phyloP scores from a whole-genome alignment of 2,797 vertebrate species.

The Pangasius macronema region DNA sequence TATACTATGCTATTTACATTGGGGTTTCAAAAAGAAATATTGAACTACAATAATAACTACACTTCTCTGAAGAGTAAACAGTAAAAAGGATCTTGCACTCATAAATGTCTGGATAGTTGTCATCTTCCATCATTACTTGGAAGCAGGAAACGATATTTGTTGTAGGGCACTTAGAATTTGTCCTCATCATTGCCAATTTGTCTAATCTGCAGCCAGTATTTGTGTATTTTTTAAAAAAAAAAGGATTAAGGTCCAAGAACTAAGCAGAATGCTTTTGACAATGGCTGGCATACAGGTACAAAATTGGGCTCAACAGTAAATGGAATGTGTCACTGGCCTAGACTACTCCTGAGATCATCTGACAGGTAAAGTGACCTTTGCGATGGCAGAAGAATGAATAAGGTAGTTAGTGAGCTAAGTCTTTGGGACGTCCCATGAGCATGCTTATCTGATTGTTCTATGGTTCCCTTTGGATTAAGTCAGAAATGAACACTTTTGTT shows the following conservation, averaged over 20 bases:
- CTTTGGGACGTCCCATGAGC: constrained; percentile 34
- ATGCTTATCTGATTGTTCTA: constrained; percentile 37
- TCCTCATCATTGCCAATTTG: constrained; percentile 28
- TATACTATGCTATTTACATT: neutral
- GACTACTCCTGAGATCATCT: constrained; percentile 36
- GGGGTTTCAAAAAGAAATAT: neutral
- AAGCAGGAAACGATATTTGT: constrained; percentile 10
- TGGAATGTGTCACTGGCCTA: constrained; percentile 52
- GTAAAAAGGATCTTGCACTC: neutral
- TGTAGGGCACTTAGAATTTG: neutral
- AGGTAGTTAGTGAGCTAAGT: constrained; percentile 22
- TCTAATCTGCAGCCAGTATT: constrained; percentile 26
- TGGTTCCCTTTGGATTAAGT: constrained; percentile 15
- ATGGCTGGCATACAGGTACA: neutral
- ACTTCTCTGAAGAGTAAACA: neutral
- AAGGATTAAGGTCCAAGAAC: constrained; percentile 39
- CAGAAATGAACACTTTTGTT: neutral
- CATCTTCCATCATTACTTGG: neutral
- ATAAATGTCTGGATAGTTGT: neutral
- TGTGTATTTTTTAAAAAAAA: constrained; percentile 27
- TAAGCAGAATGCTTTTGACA: constrained; percentile 15
- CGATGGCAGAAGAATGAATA: constrained; percentile 16
- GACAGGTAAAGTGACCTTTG: constrained; percentile 42
- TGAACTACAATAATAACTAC: neutral
- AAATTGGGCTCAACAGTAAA: constrained; percentile 43